A percentile compares a stretch with the other conserved stretches of the same genome.
Evolutionary conservation across 2,888 invertebrate species (phyloP).

Genomic region (Lamellibrachia columna): DNA sequence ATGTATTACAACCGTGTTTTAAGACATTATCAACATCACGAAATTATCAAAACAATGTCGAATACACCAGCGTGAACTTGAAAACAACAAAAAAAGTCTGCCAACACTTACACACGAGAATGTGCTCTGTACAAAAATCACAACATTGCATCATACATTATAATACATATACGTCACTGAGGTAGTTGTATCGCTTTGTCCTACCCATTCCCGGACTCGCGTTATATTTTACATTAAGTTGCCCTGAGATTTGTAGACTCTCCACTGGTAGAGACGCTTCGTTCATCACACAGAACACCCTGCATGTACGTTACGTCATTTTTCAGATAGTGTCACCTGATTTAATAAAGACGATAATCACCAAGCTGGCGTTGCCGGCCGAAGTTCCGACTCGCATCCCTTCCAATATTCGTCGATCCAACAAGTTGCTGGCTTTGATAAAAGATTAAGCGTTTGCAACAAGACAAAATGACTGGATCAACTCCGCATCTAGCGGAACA

Average conservation of each 20-base stretch:
- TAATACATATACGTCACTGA: slow-evolving; percentile 4
- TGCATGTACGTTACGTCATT: background rate
- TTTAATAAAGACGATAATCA: background rate
- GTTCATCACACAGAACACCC: background rate
- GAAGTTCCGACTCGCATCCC: background rate
- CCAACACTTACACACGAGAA: background rate
- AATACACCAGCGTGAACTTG: background rate
- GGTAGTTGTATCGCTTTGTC: slow-evolving; percentile 16
- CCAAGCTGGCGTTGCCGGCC: background rate
- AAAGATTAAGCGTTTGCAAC: background rate
- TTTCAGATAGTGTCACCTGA: background rate
- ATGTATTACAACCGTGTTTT: background rate
- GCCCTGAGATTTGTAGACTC: background rate
- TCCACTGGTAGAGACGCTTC: background rate
- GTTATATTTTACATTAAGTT: slow-evolving; percentile 1
- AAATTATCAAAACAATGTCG: background rate
- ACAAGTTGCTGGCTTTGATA: background rate
- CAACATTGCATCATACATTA: slow-evolving; percentile 10
- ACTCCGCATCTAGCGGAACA: background rate
- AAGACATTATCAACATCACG: background rate
- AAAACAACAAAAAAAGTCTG: background rate
- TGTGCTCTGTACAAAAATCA: slow-evolving; percentile 8
- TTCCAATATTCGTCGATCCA: background rate
- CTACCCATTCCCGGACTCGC: background rate
- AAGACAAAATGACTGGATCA: background rate